A percentile compares a stretch with the other conserved stretches of the same genome.
Evolutionary conservation across 2,888 invertebrate genomes (phyloP).

Genomic region (Drosophila flavopinicola): DNA sequence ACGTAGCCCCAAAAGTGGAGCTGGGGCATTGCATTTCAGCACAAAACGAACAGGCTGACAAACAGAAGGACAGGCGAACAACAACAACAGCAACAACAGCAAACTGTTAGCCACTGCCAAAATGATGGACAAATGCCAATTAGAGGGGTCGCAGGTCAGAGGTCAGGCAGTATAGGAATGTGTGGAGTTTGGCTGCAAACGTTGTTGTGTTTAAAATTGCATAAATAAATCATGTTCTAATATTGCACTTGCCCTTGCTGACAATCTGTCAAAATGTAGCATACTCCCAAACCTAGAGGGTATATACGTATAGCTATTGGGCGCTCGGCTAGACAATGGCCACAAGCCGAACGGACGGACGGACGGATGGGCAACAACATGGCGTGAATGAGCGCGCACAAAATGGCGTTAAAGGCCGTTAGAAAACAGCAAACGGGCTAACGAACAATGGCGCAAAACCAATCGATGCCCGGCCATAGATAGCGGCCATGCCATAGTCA

Average conservation of each 20-base stretch:
- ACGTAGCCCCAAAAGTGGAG: constrained; percentile 49
- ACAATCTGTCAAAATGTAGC: constrained; percentile 75
- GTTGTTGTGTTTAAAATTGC: constrained; percentile 78
- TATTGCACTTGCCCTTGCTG: constrained; percentile 80
- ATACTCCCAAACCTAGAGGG: constrained; percentile 11
- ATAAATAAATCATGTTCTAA: constrained; percentile 82
- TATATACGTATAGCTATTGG: background rate
- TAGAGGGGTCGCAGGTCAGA: constrained; percentile 1
- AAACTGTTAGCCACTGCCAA: constrained; percentile 70
- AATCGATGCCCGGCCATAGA: constrained; percentile 74
- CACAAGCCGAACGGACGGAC: constrained; percentile 21
- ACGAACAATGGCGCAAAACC: constrained; percentile 68
- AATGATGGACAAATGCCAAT: constrained; percentile 78
- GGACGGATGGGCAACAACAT: no score
- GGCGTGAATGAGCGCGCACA: constrained; percentile 76
- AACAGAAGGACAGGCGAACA: constrained; percentile 8
- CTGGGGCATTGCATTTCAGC: constrained; percentile 43
- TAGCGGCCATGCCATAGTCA: constrained; percentile 59
- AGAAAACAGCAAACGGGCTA: constrained; percentile 47
- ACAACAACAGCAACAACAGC: constrained; percentile 28
- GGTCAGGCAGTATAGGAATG: no score
- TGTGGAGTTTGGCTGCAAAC: constrained; percentile 2
- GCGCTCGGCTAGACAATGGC: constrained; percentile 20
- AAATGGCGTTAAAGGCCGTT: constrained; percentile 81
- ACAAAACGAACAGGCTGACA: constrained; percentile 12